A percentile compares a stretch with the other conserved stretches of the same genome.
Conservation (phyloP, 1,140 invertebrate species). For the Rhysida immarginata region DNA sequence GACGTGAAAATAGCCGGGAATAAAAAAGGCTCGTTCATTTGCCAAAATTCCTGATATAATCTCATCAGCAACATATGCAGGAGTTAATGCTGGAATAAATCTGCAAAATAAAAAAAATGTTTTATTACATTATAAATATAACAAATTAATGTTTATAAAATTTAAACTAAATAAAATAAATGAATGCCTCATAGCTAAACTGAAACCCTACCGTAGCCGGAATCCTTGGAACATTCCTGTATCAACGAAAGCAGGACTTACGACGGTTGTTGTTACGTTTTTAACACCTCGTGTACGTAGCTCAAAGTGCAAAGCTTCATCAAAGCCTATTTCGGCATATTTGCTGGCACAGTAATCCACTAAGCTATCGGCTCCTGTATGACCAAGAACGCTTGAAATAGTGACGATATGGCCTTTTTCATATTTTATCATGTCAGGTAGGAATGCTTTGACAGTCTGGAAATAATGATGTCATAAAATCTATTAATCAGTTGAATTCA, state of each 20-base stretch:
- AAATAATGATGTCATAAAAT: slow-evolving; percentile 13
- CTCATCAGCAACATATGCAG: no score
- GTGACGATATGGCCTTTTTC: slow-evolving; percentile 89
- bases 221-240: slow-evolving; percentile 99
- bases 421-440: slow-evolving; percentile 61
- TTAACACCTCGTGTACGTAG: slow-evolving; percentile 46
- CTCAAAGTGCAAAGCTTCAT: slow-evolving; percentile 67
- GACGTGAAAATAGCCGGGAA: no score
- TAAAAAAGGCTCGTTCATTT: no score
- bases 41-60: no score
- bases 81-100: no score
- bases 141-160: no score
- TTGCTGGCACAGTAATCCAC: slow-evolving; percentile 93
- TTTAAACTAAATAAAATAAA: no score
- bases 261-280: slow-evolving; percentile 66
- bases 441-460: slow-evolving; percentile 44
- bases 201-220: no score
- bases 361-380: slow-evolving; percentile 63
- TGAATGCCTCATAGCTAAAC: no score
- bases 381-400: slow-evolving; percentile 80
- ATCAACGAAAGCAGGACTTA: slow-evolving; percentile 87
- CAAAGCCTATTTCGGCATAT: slow-evolving; percentile 80
- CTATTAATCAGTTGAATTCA: no score
- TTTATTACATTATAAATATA: no score
- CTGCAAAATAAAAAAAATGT: no score